Evolutionary conservation across 2,888 invertebrate species (phyloP), one percentile per base, ranked within the genome.

Genomic region (Ecdyonurus torrentis): DNA sequence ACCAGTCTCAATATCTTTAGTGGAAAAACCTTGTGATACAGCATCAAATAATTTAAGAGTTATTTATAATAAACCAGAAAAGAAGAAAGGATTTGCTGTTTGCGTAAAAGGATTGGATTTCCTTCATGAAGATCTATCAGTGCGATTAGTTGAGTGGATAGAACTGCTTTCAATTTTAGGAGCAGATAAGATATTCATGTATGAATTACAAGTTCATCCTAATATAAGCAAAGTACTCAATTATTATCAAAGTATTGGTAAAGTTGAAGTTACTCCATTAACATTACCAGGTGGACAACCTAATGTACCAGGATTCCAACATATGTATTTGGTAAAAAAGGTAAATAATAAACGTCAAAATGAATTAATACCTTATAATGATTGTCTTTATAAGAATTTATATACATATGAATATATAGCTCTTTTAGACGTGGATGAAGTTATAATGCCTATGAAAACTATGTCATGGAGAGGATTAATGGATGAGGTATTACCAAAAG

Each of bases 71-170:
- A 82, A 83, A 64, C 90, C 91, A 0, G 78, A 77, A 2, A 69
- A 71, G 64, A 86, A 85, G 70, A 86, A 87, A 69, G 86, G 87
- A 24, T 93, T 94, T 72, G 93, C 92, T 1, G 92, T 94, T 1
- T 94, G 94, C 74, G 93, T 94, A 23, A 94, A 94, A 74, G 95
- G 96, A 0, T 78, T 97, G 63, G 94, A 95, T 75, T 96, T 95
- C 71, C 80, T 91, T 1, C 89, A 93, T 75, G 91, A 92, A 71
- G 95, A 96, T 74, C 76, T 94, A 1, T 92, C 92, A 1, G 89
- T 91, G 19, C 81, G 92, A 2, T 78, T 96, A 23, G 86, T 95
- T 60, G 96, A 97, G 75, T 97, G 96, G 96, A 87, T 96, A 69
- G 95, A 96, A 74, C 78, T 93, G 66, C 77, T 95, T 37, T 83